Evolutionary conservation across 1,140 invertebrate genomes (phyloP).

Genomic region (Berghia stephanieae): DNA sequence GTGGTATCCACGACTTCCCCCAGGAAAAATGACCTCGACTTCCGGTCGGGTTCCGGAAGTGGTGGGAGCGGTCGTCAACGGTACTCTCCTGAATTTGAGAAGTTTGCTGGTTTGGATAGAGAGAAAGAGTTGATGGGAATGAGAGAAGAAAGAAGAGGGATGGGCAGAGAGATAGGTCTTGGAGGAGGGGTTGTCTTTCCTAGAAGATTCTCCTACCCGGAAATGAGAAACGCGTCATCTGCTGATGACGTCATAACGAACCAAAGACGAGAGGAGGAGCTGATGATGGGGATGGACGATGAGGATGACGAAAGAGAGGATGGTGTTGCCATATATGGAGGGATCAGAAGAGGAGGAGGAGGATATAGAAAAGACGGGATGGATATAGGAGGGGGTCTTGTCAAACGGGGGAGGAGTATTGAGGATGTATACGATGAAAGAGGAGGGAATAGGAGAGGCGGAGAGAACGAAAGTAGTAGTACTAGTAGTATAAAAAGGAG

Average conservation of each 20-base stretch:
- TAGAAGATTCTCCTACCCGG: conserved; percentile 38
- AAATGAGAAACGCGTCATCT: conserved; percentile 22
- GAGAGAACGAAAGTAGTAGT: background rate
- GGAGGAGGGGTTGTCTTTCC: conserved; percentile 10
- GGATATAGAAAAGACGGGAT: conserved; percentile 18
- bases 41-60: too few relatives aligned
- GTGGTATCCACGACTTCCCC: conserved; percentile 26
- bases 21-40: background rate
- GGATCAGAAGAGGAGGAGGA: conserved; percentile 6
- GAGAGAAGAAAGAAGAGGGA: conserved; percentile 16
- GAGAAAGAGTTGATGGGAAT: too few relatives aligned
- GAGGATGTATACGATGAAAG: background rate
- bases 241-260: background rate
- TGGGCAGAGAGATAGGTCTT: background rate
- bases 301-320: conserved; percentile 24
- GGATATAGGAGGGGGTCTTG: conserved; percentile 1
- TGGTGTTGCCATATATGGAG: conserved; percentile 9
- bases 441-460: background rate
- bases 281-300: conserved; percentile 16
- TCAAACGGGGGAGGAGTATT: conserved; percentile 7
- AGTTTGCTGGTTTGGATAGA: too few relatives aligned
- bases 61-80: too few relatives aligned
- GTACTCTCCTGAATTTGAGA: too few relatives aligned
- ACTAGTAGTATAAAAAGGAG: background rate
- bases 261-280: background rate